These are phyloP conservation scores for Caerostris extrusa DNA, from an alignment of 1,140 invertebrate species.

Conservation along the genomic window DNA sequence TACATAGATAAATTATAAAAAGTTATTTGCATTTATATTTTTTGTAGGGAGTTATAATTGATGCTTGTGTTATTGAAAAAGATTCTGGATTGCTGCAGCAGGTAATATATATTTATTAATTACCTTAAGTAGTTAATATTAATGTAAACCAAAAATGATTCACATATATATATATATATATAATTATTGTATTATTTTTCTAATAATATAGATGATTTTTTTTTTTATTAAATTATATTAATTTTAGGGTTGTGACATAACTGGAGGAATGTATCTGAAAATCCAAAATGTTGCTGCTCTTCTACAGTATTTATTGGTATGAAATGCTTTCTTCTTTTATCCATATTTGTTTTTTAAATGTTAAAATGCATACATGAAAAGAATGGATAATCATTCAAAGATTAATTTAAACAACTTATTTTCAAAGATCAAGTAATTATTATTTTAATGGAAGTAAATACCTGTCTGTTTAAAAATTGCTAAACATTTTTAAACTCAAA, in stretches of 20 bases:
- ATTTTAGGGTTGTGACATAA: slow-evolving; percentile 93
- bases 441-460: too few relatives aligned
- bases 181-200: background rate
- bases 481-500: too few relatives aligned
- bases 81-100: slow-evolving; percentile 95
- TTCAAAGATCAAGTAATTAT: too few relatives aligned
- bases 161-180: too few relatives aligned
- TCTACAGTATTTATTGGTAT: slow-evolving; percentile 95
- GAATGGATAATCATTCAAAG: too few relatives aligned
- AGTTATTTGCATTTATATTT: slow-evolving; percentile 54
- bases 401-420: too few relatives aligned
- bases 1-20: too few relatives aligned
- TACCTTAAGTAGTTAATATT: too few relatives aligned
- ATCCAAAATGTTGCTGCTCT: slow-evolving; percentile 83
- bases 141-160: too few relatives aligned
- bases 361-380: too few relatives aligned
- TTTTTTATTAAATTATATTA: background rate
- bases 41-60: slow-evolving; percentile 90
- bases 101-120: slow-evolving; percentile 81
- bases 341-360: background rate
- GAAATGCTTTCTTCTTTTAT: slow-evolving; percentile 77
- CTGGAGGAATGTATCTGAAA: slow-evolving; percentile 90
- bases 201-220: background rate
- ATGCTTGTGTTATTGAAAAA: slow-evolving; percentile 95
- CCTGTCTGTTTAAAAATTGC: too few relatives aligned